phyloP scores from a whole-genome alignment of 1,140 invertebrate species.

The Formica exsecta region DNA sequence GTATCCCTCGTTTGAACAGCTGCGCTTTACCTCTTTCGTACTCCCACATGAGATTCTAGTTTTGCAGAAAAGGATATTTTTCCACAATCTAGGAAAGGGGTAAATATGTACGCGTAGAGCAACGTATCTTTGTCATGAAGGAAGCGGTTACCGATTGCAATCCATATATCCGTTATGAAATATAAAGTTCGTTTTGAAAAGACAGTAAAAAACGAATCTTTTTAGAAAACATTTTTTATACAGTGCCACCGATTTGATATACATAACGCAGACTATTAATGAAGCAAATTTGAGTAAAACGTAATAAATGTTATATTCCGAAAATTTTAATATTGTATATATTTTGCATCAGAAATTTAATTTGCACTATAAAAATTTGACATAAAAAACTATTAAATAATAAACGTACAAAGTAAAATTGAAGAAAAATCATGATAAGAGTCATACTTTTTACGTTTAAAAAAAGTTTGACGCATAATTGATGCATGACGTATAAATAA shows the following conservation, averaged over 20 bases:
- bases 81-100: not conserved
- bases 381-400: not conserved
- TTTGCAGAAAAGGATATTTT: slow-evolving; percentile 71
- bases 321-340: not conserved
- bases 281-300: not conserved
- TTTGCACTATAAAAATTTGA: not conserved
- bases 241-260: not conserved
- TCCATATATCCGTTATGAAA: too few relatives aligned
- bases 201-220: too few relatives aligned
- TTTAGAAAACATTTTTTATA: not conserved
- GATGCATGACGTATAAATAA: too few relatives aligned
- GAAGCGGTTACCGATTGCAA: not conserved
- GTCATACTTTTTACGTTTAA: too few relatives aligned
- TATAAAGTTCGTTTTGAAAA: too few relatives aligned
- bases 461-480: too few relatives aligned
- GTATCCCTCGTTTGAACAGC: slow-evolving; percentile 80
- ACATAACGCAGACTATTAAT: not conserved
- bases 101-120: not conserved
- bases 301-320: not conserved
- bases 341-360: not conserved
- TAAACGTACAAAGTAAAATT: not conserved
- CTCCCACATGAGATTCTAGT: slow-evolving; percentile 23
- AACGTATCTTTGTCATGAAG: not conserved
- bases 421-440: not conserved
- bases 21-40: slow-evolving; percentile 76